Evolutionary conservation across 2,888 invertebrate species (phyloP).

Genomic region (Sarcophaga carnaria): DNA sequence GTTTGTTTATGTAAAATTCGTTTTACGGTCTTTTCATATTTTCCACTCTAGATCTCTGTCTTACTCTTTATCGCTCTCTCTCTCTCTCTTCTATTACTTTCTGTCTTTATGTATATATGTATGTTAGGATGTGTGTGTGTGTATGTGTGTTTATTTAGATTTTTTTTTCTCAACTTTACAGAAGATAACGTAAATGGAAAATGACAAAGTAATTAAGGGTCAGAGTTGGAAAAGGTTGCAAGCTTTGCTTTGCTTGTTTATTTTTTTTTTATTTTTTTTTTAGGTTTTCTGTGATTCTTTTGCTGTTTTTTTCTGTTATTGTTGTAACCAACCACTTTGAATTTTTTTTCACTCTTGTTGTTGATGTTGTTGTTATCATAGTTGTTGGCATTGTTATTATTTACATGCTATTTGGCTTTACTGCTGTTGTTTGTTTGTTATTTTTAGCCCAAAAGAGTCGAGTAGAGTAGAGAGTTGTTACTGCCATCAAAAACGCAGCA

Average conservation of each 20-base stretch:
- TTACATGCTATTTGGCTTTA: not conserved
- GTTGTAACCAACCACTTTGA: no score
- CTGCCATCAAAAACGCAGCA: slow-evolving; percentile 9
- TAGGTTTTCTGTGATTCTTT: not conserved
- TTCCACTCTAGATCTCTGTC: no score
- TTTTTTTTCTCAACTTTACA: slow-evolving; percentile 13
- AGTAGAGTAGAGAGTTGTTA: slow-evolving; percentile 23
- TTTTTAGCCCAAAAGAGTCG: not conserved
- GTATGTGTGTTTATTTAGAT: not conserved
- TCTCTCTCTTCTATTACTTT: no score
- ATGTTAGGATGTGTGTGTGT: no score
- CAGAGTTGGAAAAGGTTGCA: slow-evolving; percentile 37
- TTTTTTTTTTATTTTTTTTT: not conserved
- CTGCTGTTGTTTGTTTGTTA: slow-evolving; percentile 12
- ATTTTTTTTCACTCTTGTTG: not conserved
- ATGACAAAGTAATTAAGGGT: slow-evolving; percentile 65
- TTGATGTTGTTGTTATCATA: slow-evolving; percentile 22
- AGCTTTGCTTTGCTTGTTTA: no score
- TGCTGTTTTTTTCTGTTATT: no score
- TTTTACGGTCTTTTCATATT: no score
- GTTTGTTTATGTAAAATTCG: not conserved
- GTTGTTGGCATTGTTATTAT: no score
- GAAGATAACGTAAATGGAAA: slow-evolving; percentile 61
- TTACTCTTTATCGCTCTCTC: no score
- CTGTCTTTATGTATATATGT: no score